Evolutionary conservation across 2,113 vertebrate species (phyloP).

Genomic region (Seriola aureovittata): DNA sequence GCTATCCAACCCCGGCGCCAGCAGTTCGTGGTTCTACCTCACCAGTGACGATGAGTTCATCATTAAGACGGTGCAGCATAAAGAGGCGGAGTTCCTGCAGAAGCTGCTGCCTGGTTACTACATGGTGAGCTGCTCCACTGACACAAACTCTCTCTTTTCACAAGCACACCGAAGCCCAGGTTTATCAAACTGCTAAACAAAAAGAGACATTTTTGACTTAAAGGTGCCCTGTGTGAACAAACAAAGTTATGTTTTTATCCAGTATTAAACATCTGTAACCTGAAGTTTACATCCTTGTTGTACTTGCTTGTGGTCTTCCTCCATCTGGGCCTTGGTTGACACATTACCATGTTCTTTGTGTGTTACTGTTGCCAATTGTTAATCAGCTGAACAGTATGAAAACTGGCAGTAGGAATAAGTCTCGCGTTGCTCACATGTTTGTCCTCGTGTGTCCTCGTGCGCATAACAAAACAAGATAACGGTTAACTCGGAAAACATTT

Average conservation of each 20-base stretch:
- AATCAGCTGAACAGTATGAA: neutral
- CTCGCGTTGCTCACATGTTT: neutral
- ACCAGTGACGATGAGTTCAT: slow-evolving; percentile 98
- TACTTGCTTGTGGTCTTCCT: too few relatives aligned
- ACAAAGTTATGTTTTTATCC: neutral
- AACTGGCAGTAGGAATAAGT: neutral
- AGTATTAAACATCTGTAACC: neutral
- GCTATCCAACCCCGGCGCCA: slow-evolving; percentile 95
- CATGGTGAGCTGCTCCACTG: slow-evolving; percentile 87
- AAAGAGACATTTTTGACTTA: neutral
- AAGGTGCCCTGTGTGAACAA: neutral
- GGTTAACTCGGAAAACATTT: neutral
- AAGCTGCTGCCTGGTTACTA: slow-evolving; percentile 97
- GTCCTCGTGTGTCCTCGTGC: too few relatives aligned
- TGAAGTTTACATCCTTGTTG: too few relatives aligned
- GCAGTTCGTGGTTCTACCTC: slow-evolving; percentile 97
- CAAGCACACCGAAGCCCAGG: neutral
- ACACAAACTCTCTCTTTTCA: neutral
- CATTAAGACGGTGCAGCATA: slow-evolving; percentile 97
- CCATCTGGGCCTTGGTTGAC: too few relatives aligned
- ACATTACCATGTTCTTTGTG: neutral
- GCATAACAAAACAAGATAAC: neutral
- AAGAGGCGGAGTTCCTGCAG: slow-evolving; percentile 98
- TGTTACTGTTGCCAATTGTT: neutral
- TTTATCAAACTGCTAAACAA: neutral